Evolutionary conservation across 2,113 vertebrate genomes (phyloP).

Genomic region (Nanorana parkeri): DNA sequence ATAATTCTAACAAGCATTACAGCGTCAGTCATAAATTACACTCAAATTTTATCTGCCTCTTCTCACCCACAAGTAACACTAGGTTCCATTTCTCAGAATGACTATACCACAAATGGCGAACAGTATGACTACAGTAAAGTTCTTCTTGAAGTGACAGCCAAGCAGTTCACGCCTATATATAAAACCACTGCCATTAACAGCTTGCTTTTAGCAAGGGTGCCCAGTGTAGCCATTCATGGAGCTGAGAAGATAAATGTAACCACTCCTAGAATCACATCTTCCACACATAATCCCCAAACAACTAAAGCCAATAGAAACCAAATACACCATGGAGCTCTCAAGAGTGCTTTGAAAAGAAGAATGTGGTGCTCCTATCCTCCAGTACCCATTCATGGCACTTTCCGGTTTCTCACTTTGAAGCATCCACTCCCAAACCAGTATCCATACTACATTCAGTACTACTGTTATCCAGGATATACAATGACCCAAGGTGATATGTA

Average conservation of each 20-base stretch:
- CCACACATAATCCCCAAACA: neutral
- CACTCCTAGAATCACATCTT: neutral
- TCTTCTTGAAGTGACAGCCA: neutral
- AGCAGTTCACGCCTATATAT: neutral
- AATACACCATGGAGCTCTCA: neutral
- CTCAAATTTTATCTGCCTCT: neutral
- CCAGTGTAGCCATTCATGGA: neutral
- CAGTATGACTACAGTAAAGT: neutral
- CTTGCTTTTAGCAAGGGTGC: neutral
- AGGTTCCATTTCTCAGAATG: neutral
- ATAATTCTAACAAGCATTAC: neutral
- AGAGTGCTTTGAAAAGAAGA: constrained; percentile 36
- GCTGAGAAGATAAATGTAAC: neutral
- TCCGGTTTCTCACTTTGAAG: constrained; percentile 66
- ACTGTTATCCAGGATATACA: constrained; percentile 70
- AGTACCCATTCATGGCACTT: constrained; percentile 68
- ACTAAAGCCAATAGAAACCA: neutral
- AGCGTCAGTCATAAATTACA: neutral
- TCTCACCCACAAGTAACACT: neutral
- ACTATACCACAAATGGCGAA: neutral
- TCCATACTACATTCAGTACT: constrained; percentile 70
- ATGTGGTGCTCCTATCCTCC: constrained; percentile 67
- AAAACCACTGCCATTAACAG: neutral
- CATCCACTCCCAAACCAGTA: constrained; percentile 63
- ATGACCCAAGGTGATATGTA: constrained; percentile 68